Evolutionary conservation across 2,113 vertebrate genomes (phyloP).

Genomic region (Malurus melanocephalus): DNA sequence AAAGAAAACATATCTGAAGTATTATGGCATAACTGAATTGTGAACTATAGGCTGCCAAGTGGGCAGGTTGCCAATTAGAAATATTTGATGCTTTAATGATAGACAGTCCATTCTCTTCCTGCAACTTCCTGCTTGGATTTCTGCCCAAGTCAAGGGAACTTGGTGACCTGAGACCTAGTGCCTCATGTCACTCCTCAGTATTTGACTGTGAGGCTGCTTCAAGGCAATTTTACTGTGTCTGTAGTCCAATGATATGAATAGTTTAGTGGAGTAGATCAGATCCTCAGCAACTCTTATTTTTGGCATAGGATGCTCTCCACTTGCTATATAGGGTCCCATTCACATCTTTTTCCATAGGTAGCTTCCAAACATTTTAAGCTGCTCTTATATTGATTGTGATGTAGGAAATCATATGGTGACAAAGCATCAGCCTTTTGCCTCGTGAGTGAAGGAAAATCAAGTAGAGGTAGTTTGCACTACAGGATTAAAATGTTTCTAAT

Average conservation of each 20-base stretch:
- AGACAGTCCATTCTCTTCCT: slow-evolving; percentile 26
- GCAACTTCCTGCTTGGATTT: slow-evolving; percentile 30
- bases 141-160: slow-evolving; percentile 11
- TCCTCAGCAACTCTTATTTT: not conserved
- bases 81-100: slow-evolving; percentile 27
- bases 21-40: not conserved
- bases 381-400: not conserved
- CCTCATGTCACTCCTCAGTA: not conserved
- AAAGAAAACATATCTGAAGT: not conserved
- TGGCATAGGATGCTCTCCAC: not conserved
- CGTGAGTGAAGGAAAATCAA: not conserved
- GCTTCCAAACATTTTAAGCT: not conserved
- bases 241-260: not conserved
- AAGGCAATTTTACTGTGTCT: not conserved
- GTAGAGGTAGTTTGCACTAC: not conserved
- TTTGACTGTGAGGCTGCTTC: not conserved
- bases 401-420: not conserved
- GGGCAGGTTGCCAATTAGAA: slow-evolving; percentile 28
- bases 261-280: not conserved
- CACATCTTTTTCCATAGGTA: not conserved
- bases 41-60: not conserved
- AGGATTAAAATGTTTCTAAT: not conserved
- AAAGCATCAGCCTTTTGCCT: not conserved
- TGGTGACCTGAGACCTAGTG: not conserved
- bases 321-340: not conserved